Conservation (phyloP, 2,888 invertebrate species). For the Tetropium fuscum region DNA sequence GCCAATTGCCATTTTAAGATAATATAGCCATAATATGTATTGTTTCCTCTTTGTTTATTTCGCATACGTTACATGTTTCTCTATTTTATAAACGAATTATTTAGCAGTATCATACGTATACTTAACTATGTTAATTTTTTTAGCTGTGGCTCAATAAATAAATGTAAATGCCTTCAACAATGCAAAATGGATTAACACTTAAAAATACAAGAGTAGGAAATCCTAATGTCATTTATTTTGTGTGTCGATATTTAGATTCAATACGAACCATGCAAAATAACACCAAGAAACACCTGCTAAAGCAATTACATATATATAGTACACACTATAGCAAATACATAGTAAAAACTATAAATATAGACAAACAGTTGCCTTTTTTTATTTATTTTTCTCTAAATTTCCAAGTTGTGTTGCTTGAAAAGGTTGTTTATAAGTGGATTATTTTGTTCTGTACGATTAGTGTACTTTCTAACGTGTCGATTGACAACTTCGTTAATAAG, state of each 20-base stretch:
- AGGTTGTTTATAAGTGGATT: no score
- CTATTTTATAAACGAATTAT: constrained; percentile 6
- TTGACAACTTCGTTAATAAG: no score
- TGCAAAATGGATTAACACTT: constrained; percentile 55
- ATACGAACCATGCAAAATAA: no score
- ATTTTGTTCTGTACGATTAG: no score
- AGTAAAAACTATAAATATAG: no score
- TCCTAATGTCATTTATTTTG: neutral
- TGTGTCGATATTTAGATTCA: neutral
- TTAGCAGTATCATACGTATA: constrained; percentile 30
- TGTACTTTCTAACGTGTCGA: no score
- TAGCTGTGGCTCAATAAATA: constrained; percentile 54
- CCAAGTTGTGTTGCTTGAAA: no score
- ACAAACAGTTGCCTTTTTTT: no score
- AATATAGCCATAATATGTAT: neutral
- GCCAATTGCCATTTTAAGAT: neutral
- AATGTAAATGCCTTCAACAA: constrained; percentile 60
- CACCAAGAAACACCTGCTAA: no score
- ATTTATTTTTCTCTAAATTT: no score
- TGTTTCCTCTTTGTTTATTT: constrained; percentile 2
- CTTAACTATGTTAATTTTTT: constrained; percentile 41
- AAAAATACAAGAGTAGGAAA: constrained; percentile 6
- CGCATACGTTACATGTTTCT: neutral
- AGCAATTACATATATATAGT: no score
- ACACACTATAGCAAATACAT: no score